phyloP scores from a whole-genome alignment of 1,140 invertebrate genomes.

The Drosophila rhopaloa region DNA sequence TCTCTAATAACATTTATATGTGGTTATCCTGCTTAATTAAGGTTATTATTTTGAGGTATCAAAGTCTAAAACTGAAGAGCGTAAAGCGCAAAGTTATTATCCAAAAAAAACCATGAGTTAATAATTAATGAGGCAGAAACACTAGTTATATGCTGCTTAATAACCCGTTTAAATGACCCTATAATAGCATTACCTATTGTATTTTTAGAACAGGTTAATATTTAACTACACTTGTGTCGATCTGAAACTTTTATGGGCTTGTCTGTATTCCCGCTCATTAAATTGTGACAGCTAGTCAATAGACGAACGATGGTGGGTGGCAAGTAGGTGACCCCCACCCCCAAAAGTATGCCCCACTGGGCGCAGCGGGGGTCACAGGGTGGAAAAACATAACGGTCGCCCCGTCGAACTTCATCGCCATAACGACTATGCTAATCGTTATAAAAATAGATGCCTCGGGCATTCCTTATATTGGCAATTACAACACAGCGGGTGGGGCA shows the following conservation, averaged over 20 bases:
- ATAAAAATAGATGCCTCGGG: slow-evolving; percentile 51
- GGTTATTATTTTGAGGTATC: too few species aligned
- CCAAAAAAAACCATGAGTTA: background rate
- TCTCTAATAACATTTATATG: too few species aligned
- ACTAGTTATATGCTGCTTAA: background rate
- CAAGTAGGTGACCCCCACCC: background rate
- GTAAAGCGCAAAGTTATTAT: background rate
- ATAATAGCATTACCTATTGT: background rate
- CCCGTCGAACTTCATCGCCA: slow-evolving; percentile 32
- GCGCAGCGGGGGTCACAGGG: background rate
- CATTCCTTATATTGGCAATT: slow-evolving; percentile 41
- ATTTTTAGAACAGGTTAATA: background rate
- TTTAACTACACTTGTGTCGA: background rate
- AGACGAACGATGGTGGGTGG: background rate
- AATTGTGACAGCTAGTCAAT: slow-evolving; percentile 27
- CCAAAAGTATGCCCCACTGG: slow-evolving; percentile 43
- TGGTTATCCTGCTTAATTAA: too few species aligned
- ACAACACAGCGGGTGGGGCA: slow-evolving; percentile 3
- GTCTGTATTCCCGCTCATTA: background rate
- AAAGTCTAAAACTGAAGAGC: too few species aligned
- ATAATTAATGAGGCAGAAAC: background rate
- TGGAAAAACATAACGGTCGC: slow-evolving; percentile 13
- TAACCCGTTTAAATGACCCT: slow-evolving; percentile 1
- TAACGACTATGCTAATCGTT: slow-evolving; percentile 51
- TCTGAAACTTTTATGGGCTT: background rate